Evolutionary conservation across 2,797 vertebrate species (phyloP).

Genomic region (Miichthys miiuy): DNA sequence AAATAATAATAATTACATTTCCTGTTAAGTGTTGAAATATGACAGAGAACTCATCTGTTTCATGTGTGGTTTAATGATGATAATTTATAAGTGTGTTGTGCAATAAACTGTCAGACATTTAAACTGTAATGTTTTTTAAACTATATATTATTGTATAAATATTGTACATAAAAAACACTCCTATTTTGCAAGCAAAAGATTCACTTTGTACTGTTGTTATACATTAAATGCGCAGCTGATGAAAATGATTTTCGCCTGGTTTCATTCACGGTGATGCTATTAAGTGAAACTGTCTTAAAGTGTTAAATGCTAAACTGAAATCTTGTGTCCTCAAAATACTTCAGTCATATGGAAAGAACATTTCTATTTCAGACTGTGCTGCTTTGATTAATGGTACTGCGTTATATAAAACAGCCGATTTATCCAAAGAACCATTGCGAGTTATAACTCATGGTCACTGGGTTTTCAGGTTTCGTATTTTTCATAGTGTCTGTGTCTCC

Average conservation of each 20-base stretch:
- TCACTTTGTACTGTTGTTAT: slow-evolving; percentile 99
- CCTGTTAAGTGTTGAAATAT: slow-evolving; percentile 74
- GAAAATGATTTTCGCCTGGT: slow-evolving; percentile 73
- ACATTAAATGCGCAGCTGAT: slow-evolving; percentile 96
- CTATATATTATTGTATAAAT: slow-evolving; percentile 97
- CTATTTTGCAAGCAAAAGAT: slow-evolving; percentile 98
- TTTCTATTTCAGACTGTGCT: background rate
- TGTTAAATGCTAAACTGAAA: slow-evolving; percentile 2
- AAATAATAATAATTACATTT: slow-evolving; percentile 57
- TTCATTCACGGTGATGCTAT: slow-evolving; percentile 26
- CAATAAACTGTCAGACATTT: slow-evolving; percentile 91
- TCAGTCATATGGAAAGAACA: background rate
- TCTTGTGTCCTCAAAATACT: background rate
- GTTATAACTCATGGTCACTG: background rate
- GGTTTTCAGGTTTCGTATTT: background rate
- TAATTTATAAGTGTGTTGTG: slow-evolving; percentile 95
- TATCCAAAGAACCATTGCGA: slow-evolving; percentile 5
- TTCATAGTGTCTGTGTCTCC: background rate
- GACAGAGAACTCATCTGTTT: slow-evolving; percentile 68
- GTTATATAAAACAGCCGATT: slow-evolving; percentile 1
- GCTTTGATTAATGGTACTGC: background rate
- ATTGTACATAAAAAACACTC: slow-evolving; percentile 98
- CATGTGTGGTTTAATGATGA: slow-evolving; percentile 86
- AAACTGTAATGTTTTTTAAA: slow-evolving; percentile 85
- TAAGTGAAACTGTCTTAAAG: background rate